phyloP scores from a whole-genome alignment of 2,888 invertebrate species.

The Apotomis capreana region DNA sequence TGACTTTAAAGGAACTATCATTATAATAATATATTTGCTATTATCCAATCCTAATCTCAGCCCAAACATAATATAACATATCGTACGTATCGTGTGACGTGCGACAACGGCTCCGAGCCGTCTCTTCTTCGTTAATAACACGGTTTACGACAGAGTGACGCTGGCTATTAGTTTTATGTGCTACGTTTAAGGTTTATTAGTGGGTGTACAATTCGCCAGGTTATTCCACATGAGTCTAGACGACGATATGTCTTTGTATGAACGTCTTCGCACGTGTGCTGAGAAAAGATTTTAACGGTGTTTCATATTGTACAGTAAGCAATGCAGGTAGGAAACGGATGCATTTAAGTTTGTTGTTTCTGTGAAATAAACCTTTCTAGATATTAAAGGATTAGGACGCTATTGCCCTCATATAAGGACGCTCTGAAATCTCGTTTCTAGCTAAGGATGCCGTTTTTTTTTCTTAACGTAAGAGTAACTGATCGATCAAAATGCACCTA shows the following conservation, averaged over 20 bases:
- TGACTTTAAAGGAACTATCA: too few relatives aligned
- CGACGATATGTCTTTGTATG: constrained; percentile 67
- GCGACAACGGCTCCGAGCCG: constrained; percentile 7
- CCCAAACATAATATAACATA: too few relatives aligned
- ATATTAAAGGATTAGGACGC: too few relatives aligned
- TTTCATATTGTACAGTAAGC: background rate
- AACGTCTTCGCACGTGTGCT: constrained; percentile 48
- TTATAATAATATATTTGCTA: too few relatives aligned
- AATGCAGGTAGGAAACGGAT: background rate
- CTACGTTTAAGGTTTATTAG: constrained; percentile 79
- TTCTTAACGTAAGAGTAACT: too few relatives aligned
- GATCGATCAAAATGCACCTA: too few relatives aligned
- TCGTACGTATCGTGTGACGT: constrained; percentile 13
- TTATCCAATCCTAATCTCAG: too few relatives aligned
- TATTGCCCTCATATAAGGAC: too few relatives aligned
- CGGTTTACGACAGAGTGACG: constrained; percentile 76
- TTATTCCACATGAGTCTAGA: constrained; percentile 81
- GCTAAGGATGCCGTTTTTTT: too few relatives aligned
- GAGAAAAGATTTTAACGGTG: constrained; percentile 16
- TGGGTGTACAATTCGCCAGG: constrained; percentile 72
- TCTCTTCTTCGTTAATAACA: constrained; percentile 69
- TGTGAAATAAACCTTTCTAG: too few relatives aligned
- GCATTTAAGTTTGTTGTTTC: too few relatives aligned
- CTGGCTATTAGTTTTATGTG: constrained; percentile 77
- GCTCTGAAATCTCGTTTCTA: too few relatives aligned